Evolutionary conservation across 2,797 vertebrate genomes (phyloP).

Genomic region (Tangara arthus): DNA sequence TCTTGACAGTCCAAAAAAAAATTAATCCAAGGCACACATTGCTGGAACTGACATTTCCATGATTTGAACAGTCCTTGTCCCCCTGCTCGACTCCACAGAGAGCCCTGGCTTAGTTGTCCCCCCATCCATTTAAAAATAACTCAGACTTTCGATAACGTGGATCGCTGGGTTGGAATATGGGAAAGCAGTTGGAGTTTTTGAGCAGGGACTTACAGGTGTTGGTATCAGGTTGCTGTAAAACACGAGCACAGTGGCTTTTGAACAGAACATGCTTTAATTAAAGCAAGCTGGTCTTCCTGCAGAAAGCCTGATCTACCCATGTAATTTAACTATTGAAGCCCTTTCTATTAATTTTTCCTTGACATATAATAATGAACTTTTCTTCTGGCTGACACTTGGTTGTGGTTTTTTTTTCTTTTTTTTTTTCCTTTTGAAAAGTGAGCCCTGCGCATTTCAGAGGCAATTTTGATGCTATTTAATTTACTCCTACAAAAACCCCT

Average conservation of each 20-base stretch:
- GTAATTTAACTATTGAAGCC: slow-evolving; percentile 38
- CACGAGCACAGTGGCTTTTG: neutral
- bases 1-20: slow-evolving; percentile 30
- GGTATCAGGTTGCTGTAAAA: neutral
- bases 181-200: neutral
- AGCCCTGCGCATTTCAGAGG: neutral
- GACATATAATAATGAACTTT: slow-evolving; percentile 25
- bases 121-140: slow-evolving; percentile 27
- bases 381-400: neutral
- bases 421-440: neutral
- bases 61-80: slow-evolving; percentile 10
- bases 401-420: neutral
- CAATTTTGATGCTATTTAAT: neutral
- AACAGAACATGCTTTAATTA: slow-evolving; percentile 12
- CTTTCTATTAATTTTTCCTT: slow-evolving; percentile 35
- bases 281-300: slow-evolving; percentile 8
- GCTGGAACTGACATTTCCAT: slow-evolving; percentile 31
- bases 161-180: neutral
- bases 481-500: neutral
- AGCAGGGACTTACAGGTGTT: neutral
- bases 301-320: slow-evolving; percentile 8
- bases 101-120: neutral
- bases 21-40: neutral
- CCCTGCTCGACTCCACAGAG: neutral
- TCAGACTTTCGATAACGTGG: neutral